A percentile compares a stretch with the other conserved stretches of the same genome.
Evolutionary conservation across 2,888 invertebrate species (phyloP).

Genomic region (Rhogogaster chlorosoma): DNA sequence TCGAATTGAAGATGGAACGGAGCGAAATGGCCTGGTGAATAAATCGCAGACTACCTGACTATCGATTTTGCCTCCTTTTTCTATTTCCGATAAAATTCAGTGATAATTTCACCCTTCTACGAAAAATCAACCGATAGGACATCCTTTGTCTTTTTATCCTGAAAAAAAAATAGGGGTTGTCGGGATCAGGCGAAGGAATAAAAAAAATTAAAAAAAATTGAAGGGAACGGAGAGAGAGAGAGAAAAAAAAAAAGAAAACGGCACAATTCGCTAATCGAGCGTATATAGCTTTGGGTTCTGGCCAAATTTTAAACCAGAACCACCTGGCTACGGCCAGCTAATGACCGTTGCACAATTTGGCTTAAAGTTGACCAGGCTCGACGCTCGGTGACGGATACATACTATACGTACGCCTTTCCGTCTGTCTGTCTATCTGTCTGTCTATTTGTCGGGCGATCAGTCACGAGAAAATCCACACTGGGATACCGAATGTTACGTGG

Average conservation of each 20-base stretch:
- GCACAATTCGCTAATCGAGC: not conserved
- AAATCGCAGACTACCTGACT: not conserved
- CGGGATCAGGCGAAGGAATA: not conserved
- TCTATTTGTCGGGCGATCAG: constrained; percentile 13
- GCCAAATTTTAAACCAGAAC: constrained; percentile 7
- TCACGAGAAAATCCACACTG: constrained; percentile 45
- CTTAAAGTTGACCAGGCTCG: constrained; percentile 14
- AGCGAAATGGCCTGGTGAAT: not conserved
- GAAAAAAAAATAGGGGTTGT: not conserved
- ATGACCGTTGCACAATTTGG: constrained; percentile 42
- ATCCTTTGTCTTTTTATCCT: not conserved
- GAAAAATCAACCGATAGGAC: not conserved
- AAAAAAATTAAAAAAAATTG: not conserved
- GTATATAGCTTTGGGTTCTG: constrained; percentile 2
- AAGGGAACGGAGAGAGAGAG: not conserved
- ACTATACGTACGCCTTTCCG: not conserved
- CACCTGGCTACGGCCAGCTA: constrained; percentile 33
- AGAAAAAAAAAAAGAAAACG: not conserved
- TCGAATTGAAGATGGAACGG: not conserved
- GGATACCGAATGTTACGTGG: not conserved
- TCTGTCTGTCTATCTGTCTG: not conserved
- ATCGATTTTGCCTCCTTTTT: not conserved
- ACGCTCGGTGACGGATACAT: not conserved
- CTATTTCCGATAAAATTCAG: not conserved
- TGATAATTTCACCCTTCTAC: not conserved